Conservation (phyloP, 2,888 invertebrate genomes). For the Xylota sylvarum region DNA sequence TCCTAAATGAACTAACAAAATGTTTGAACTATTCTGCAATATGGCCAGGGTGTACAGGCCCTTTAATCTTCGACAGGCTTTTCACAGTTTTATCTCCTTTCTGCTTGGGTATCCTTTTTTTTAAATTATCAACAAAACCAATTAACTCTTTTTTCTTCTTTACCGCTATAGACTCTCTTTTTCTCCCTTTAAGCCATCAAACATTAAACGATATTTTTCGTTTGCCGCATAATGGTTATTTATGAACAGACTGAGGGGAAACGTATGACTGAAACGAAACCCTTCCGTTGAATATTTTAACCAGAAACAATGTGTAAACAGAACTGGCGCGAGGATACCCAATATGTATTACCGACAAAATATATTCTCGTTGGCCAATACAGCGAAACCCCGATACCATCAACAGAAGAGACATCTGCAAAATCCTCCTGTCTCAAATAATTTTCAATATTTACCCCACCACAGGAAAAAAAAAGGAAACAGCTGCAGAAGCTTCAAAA, state of each 20-base stretch:
- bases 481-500: background rate
- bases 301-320: constrained; percentile 35
- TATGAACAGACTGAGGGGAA: constrained; percentile 13
- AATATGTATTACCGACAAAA: constrained; percentile 14
- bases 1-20: constrained; percentile 27
- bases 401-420: constrained; percentile 32
- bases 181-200: constrained; percentile 19
- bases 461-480: constrained; percentile 2
- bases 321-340: constrained; percentile 24
- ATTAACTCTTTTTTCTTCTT: constrained; percentile 39
- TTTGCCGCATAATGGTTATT: constrained; percentile 60
- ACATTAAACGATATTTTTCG: constrained; percentile 55
- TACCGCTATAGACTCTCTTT: no score
- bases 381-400: background rate
- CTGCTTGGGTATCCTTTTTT: background rate
- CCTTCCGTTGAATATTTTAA: constrained; percentile 56
- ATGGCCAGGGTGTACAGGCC: background rate
- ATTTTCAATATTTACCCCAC: constrained; percentile 33
- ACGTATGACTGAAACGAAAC: constrained; percentile 31
- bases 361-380: background rate
- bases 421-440: constrained; percentile 27
- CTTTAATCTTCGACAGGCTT: constrained; percentile 22
- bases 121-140: constrained; percentile 47
- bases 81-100: background rate
- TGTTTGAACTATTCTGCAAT: constrained; percentile 46